A percentile compares a stretch with the other conserved stretches of the same genome.
Evolutionary conservation across 2,797 vertebrate genomes (phyloP).

Genomic region (Phrynocephalus forsythii): DNA sequence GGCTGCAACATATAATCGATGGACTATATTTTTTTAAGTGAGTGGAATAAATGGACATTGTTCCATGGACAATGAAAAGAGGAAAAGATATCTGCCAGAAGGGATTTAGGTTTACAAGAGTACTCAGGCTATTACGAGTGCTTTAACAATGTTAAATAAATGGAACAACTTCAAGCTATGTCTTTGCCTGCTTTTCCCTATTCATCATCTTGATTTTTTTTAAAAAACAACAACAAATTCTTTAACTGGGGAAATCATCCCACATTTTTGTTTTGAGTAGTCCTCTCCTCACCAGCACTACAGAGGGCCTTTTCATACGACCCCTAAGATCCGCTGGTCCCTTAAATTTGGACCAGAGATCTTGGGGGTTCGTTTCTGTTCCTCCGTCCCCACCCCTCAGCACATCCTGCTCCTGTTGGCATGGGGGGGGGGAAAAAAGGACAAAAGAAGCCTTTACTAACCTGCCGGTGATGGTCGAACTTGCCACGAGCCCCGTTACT

Average conservation of each 20-base stretch:
- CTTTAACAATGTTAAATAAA: background rate
- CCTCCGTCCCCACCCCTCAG: too few species aligned
- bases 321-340: too few species aligned
- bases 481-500: too few species aligned
- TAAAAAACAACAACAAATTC: slow-evolving; percentile 33
- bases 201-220: slow-evolving; percentile 29
- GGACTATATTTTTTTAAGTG: background rate
- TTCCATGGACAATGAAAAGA: slow-evolving; percentile 31
- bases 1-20: background rate
- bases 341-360: too few species aligned
- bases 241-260: slow-evolving; percentile 45
- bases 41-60: background rate
- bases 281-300: slow-evolving; percentile 29
- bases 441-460: too few species aligned
- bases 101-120: slow-evolving; percentile 37
- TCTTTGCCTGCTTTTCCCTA: slow-evolving; percentile 30
- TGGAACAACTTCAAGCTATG: slow-evolving; percentile 13
- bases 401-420: too few species aligned
- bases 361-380: too few species aligned
- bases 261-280: slow-evolving; percentile 16
- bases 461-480: too few species aligned
- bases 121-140: background rate
- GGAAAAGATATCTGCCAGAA: slow-evolving; percentile 41
- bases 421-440: too few species aligned
- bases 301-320: too few species aligned